Base-by-base conservation (phyloP, 2,888 invertebrate genomes). In the Trisateles emortualis region DNA sequence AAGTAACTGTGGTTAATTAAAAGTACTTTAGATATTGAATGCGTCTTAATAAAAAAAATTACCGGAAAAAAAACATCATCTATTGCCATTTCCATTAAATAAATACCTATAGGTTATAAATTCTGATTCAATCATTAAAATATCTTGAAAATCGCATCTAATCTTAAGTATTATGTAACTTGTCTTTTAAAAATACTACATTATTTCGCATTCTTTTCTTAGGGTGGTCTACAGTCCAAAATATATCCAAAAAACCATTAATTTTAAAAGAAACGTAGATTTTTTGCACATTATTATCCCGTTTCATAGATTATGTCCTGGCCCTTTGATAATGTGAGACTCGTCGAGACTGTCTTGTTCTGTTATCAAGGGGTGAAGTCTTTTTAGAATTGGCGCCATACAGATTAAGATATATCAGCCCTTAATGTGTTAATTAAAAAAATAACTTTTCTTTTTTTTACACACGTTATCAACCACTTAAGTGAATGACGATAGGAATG, bases 381-480 rank as follows among this genome's bases (percentile, higher is more conserved):
- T 85, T 86, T 87, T 86, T 84, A 84, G 85, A 85, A 87, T 87
- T 89, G 92, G 92, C 92, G 92, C 92, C 92, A 83, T 67, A 74
- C 80, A 90, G 92, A 92, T 92, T 92, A 91, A 91, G 88, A 88
- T 90, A 88, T 90, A 90, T 83, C 89, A 79, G 75, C 79, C 76
- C 81, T 83, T 87, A 90, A 88, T 86, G 92, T 92, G 90, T 92
- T 91, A 91, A 92, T 92, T 92, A 86, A 90, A 90, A 90, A 90
- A 89, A 83, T 76, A 79, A 86, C 82, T 83, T 83, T 81, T 81
- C 67, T 78, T 78, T 79, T 82, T 81, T 76, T 81, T 75, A 72
- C 69, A 67, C 63, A 41, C 72, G 72, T 88, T 90, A 92, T 91
- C 91, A 71, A 78, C 84, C 90, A 89, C 88, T 91, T 90, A 88